Evolutionary conservation across 2,797 vertebrate species (phyloP), one percentile per base, ranked within the genome.

Genomic region (Anomalospiza imberbis): DNA sequence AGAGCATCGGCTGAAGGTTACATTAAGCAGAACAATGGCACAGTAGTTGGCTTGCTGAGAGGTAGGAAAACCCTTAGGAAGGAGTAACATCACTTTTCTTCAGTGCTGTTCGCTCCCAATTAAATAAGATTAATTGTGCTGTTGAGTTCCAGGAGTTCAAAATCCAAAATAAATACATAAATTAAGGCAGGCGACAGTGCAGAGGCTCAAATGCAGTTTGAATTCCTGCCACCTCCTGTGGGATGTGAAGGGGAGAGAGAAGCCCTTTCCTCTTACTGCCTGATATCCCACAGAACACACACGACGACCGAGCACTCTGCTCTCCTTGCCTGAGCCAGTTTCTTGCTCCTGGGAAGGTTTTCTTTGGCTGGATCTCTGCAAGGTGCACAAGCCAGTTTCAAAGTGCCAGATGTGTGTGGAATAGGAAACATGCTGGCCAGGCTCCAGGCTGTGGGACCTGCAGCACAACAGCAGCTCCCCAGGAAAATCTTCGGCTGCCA

Each of bases 161-260:
- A 83, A 62, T 96, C 96, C 96, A 96, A 96, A 96, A 91, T 96
- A 97, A 97, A 96, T 94, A 94, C 93, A 94, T 94, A 96, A 96
- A 96, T 97, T 91, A 91, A 93, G 95, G 38, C 72, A 51, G 75
- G 70, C 17, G 12, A 95, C 89, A 85, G 88, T 40, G 71, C 50
- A 44, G 88, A 86, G 85, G 42, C 91, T 91, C 77, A 36, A 36
- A 76, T 84, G 85, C 48, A 9, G 29, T 67, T 94, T 87, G 93
- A 94, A 94, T 93, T 88, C 85, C 80, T 94, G 93, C 91, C 93
- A 68, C 78, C 80, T 91, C 71, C 85, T 25, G 85, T 0, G 54
- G 81, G 94, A 73, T 34, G 77, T 3, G 67, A 34, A 87, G 78
- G 50, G 36, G 57, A 91, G 84, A 72, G 67, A 57, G 58, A 29